Conservation (phyloP, 2,113 vertebrate genomes). For the Sclerurus mexicanus region DNA sequence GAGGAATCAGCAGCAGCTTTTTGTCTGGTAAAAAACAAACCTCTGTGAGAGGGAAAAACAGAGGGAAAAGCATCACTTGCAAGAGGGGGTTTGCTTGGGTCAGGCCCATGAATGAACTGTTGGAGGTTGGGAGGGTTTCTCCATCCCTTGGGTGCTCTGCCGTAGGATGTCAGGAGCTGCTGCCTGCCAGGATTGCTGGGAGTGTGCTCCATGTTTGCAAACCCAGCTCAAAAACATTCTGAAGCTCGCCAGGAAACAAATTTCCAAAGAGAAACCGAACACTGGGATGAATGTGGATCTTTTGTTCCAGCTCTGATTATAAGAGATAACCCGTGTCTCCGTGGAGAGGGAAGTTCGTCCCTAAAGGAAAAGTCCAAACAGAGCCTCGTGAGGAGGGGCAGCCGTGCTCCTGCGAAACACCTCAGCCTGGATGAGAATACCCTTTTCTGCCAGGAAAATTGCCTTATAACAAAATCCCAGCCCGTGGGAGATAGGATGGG, state of each 20-base stretch:
- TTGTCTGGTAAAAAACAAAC: neutral
- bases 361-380: neutral
- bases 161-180: neutral
- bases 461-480: neutral
- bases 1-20: neutral
- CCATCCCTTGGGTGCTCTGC: neutral
- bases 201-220: fast-evolving
- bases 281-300: neutral
- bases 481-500: neutral
- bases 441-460: neutral
- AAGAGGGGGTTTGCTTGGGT: neutral
- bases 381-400: neutral
- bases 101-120: fast-evolving
- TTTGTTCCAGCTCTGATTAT: neutral
- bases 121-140: neutral
- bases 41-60: neutral
- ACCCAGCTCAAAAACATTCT: neutral
- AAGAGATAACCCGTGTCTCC: neutral
- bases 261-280: neutral
- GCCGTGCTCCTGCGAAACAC: neutral
- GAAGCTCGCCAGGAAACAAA: neutral
- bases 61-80: neutral
- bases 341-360: neutral
- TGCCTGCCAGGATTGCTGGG: neutral
- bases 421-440: neutral